Conservation (phyloP, 2,888 invertebrate species). For the Stenodema calcarata region DNA sequence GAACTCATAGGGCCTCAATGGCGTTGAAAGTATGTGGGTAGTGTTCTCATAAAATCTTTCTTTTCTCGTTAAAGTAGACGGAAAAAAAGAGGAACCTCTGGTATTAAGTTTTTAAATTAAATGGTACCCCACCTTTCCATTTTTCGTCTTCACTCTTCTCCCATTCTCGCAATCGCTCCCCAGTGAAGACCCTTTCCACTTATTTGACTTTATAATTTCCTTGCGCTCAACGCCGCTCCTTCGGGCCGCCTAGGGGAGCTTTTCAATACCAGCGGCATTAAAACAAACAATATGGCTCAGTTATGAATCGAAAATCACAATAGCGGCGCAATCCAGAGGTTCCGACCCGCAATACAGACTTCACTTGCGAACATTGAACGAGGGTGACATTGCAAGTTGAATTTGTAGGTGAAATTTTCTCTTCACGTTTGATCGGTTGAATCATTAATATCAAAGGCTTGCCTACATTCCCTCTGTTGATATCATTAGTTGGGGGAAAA, state of each 20-base stretch:
- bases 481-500: too few species aligned
- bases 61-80: not conserved
- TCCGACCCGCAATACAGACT: not conserved
- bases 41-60: not conserved
- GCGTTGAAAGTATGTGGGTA: not conserved
- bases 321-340: slow-evolving; percentile 24
- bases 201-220: slow-evolving; percentile 45
- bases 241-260: not conserved
- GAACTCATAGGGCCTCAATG: not conserved
- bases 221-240: not conserved
- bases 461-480: too few species aligned
- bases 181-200: slow-evolving; percentile 12
- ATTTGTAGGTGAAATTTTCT: too few species aligned
- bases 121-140: slow-evolving; percentile 4
- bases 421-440: too few species aligned
- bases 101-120: slow-evolving; percentile 28
- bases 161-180: slow-evolving; percentile 26
- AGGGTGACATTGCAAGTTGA: too few species aligned
- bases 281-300: slow-evolving; percentile 38
- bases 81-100: not conserved
- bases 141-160: slow-evolving; percentile 10
- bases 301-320: slow-evolving; percentile 38
- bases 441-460: too few species aligned
- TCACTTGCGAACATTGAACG: not conserved
- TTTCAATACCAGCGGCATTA: slow-evolving; percentile 36